Evolutionary conservation across 2,888 invertebrate genomes (phyloP).

Genomic region (Coleophora flavipennella): DNA sequence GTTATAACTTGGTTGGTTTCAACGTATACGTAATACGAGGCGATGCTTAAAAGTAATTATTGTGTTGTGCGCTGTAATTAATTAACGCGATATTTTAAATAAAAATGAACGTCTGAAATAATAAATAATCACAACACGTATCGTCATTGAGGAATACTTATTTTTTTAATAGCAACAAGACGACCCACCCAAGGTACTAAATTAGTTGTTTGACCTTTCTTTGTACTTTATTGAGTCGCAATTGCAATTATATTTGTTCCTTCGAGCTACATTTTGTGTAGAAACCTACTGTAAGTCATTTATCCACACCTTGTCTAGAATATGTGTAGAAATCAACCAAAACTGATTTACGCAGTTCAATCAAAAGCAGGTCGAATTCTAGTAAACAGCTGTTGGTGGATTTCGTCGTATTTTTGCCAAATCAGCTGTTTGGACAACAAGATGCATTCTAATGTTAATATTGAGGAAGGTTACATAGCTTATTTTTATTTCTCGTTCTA

Average conservation of each 20-base stretch:
- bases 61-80: constrained; percentile 26
- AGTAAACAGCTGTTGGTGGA: constrained; percentile 7
- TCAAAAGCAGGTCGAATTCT: constrained; percentile 2
- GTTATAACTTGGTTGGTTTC: too few species aligned
- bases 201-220: constrained; percentile 41
- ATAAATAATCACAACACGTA: constrained; percentile 7
- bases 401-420: constrained; percentile 7
- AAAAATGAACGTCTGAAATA: constrained; percentile 37
- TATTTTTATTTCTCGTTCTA: constrained; percentile 3
- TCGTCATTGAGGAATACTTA: too few species aligned
- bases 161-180: too few species aligned
- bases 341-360: constrained; percentile 7
- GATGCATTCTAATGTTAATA: too few species aligned
- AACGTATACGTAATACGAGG: too few species aligned
- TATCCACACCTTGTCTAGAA: background rate
- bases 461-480: background rate
- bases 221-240: constrained; percentile 30
- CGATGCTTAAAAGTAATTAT: background rate
- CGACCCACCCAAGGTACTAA: constrained; percentile 10
- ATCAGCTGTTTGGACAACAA: constrained; percentile 5
- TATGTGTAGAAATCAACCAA: background rate
- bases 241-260: background rate
- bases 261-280: too few species aligned
- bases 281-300: background rate
- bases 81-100: constrained; percentile 39